Conservation (phyloP, 2,888 invertebrate genomes). For the Xylocampa areola region DNA sequence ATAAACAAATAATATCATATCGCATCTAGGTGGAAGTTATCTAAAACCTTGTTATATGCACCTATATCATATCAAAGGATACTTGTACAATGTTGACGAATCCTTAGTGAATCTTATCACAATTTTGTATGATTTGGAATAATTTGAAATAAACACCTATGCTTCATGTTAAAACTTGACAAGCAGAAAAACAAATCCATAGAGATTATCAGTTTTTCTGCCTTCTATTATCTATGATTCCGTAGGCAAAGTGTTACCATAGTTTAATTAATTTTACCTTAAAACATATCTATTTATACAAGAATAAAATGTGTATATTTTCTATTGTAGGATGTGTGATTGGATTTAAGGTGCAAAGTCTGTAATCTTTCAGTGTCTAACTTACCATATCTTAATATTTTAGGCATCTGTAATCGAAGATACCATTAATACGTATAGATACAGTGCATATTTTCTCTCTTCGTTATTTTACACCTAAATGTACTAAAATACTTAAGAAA, state of each 20-base stretch:
- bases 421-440: conserved; percentile 36
- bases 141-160: conserved; percentile 19
- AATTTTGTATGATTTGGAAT: conserved; percentile 12
- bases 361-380: conserved; percentile 72
- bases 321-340: conserved; percentile 79
- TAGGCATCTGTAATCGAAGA: conserved; percentile 57
- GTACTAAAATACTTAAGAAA: conserved; percentile 49
- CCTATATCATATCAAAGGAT: conserved; percentile 37
- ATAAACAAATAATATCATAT: conserved; percentile 27
- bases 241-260: conserved; percentile 86
- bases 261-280: conserved; percentile 80
- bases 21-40: conserved; percentile 24
- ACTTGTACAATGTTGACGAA: conserved; percentile 13
- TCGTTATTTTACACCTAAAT: conserved; percentile 46
- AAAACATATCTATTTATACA: conserved; percentile 84
- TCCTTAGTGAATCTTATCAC: conserved; percentile 7
- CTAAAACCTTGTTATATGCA: conserved; percentile 25
- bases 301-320: conserved; percentile 81
- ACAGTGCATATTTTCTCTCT: conserved; percentile 45
- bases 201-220: conserved; percentile 42
- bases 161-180: conserved; percentile 32
- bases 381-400: conserved; percentile 73
- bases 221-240: conserved; percentile 65
- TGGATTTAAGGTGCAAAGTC: conserved; percentile 75
- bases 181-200: conserved; percentile 24